Conservation (phyloP, 1,140 invertebrate genomes). For the Psilanteris sp. region DNA sequence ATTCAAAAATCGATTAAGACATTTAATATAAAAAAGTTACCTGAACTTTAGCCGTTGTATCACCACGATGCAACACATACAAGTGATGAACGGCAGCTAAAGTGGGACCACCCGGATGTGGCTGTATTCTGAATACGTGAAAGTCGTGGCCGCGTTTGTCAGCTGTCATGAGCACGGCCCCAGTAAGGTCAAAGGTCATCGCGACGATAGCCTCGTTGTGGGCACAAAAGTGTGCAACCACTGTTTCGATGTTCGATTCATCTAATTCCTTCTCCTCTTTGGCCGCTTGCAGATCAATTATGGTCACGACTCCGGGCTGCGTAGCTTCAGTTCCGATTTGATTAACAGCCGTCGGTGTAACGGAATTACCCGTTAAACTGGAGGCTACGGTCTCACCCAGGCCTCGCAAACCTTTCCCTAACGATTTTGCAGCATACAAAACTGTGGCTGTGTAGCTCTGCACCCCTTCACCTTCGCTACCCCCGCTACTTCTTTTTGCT, state of each 20-base stretch:
- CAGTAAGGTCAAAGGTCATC: conserved; percentile 95
- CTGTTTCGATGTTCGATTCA: conserved; percentile 81
- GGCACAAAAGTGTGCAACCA: conserved; percentile 96
- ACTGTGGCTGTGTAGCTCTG: conserved; percentile 97
- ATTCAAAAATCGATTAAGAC: too few species aligned
- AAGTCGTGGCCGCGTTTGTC: conserved; percentile 97
- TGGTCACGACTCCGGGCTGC: conserved; percentile 92
- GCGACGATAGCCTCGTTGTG: conserved; percentile 95
- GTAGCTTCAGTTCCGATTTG: conserved; percentile 79
- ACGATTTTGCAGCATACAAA: conserved; percentile 95
- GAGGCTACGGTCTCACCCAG: conserved; percentile 96
- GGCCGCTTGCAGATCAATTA: conserved; percentile 88
- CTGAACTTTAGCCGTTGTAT: conserved; percentile 90
- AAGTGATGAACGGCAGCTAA: conserved; percentile 96
- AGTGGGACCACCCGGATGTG: conserved; percentile 93
- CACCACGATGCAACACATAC: conserved; percentile 94
- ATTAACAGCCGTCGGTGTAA: conserved; percentile 72
- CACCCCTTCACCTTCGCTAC: conserved; percentile 86
- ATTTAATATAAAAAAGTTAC: conserved; percentile 71
- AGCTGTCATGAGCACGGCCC: conserved; percentile 93
- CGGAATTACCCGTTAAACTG: conserved; percentile 87
- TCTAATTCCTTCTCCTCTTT: conserved; percentile 82
- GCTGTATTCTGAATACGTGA: conserved; percentile 95
- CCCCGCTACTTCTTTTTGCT: conserved; percentile 91
- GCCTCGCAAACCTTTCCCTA: conserved; percentile 91